Conservation (phyloP, 2,888 invertebrate genomes). For the Mythimna pallens region DNA sequence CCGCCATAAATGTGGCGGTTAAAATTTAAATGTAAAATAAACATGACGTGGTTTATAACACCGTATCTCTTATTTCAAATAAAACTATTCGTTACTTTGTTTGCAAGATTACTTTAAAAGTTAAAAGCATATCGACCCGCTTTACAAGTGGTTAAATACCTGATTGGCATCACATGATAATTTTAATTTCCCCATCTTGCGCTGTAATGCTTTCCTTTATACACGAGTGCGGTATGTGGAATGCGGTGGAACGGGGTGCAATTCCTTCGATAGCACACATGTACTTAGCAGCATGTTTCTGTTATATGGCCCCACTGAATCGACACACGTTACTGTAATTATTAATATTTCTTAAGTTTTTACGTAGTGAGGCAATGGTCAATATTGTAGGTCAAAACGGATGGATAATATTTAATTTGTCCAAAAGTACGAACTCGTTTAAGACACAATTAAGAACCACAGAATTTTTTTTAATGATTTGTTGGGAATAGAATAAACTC, state of each 20-base stretch:
- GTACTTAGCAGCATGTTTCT: slow-evolving; percentile 16
- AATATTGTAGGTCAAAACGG: not conserved
- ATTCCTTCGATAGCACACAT: slow-evolving; percentile 15
- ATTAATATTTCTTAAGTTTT: not conserved
- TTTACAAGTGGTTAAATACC: not conserved
- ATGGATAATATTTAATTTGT: not conserved
- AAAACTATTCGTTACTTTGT: not conserved
- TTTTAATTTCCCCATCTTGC: slow-evolving; percentile 29
- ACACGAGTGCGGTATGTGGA: slow-evolving; percentile 26
- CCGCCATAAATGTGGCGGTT: too few species aligned
- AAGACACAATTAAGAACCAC: too few species aligned
- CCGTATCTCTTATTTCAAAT: not conserved
- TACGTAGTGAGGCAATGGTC: not conserved
- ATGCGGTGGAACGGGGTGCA: slow-evolving; percentile 36
- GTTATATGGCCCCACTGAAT: slow-evolving; percentile 12
- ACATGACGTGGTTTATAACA: not conserved
- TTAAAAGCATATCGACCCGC: not conserved
- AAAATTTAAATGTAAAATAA: too few species aligned
- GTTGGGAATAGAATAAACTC: too few species aligned
- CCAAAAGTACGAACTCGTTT: too few species aligned
- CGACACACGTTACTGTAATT: slow-evolving; percentile 8
- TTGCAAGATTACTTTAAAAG: not conserved
- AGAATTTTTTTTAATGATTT: too few species aligned
- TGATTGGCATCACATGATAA: slow-evolving; percentile 7
- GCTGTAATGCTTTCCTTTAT: slow-evolving; percentile 19